phyloP scores from a whole-genome alignment of 2,888 invertebrate genomes.

The Alviniconcha strummeri region DNA sequence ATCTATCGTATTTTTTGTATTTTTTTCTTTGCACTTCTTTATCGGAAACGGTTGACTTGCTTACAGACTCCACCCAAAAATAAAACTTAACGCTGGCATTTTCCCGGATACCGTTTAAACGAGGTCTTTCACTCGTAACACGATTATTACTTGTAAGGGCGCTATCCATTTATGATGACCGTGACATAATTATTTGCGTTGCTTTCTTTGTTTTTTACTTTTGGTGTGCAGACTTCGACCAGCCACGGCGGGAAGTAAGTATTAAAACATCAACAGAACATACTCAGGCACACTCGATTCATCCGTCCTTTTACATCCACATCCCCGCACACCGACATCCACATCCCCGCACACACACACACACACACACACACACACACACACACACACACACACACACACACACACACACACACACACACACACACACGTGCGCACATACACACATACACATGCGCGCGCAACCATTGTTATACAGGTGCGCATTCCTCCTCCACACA shows the following conservation, averaged over 20 bases:
- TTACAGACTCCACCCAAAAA: too few relatives aligned
- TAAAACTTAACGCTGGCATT: too few relatives aligned
- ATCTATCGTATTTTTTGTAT: too few relatives aligned
- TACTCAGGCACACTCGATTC: neutral
- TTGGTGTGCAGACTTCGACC: slow-evolving; percentile 13
- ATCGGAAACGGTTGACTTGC: too few relatives aligned
- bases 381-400: neutral
- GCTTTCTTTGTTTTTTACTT: neutral
- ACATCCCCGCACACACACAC: neutral
- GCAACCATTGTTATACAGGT: neutral
- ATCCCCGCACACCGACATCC: neutral
- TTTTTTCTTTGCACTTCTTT: too few relatives aligned
- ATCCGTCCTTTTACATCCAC: neutral
- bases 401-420: slow-evolving; percentile 11
- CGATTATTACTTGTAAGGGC: too few relatives aligned
- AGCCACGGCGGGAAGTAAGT: neutral
- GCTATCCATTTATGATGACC: too few relatives aligned
- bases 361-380: slow-evolving; percentile 9
- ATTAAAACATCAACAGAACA: neutral
- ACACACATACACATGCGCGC: neutral
- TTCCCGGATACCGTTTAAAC: too few relatives aligned
- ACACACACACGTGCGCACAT: neutral
- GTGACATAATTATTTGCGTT: too few relatives aligned
- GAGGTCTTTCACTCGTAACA: too few relatives aligned
- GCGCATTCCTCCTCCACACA: too few relatives aligned